phyloP scores from a whole-genome alignment of 2,797 vertebrate species.

The Botia kubotai region DNA sequence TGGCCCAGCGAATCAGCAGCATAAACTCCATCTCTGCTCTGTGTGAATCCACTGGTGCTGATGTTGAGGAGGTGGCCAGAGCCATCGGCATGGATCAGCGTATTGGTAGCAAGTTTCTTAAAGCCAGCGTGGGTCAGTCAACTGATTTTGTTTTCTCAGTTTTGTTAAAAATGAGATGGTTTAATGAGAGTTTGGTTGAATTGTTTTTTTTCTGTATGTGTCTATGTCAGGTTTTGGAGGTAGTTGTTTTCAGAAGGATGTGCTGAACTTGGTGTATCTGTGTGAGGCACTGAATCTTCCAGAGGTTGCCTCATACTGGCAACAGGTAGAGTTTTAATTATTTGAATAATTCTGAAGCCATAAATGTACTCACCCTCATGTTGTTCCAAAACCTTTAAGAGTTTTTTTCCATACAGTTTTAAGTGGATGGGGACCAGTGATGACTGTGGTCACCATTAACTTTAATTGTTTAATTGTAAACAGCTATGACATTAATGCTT shows the following conservation, averaged over 20 bases:
- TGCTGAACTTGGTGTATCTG: slow-evolving; percentile 95
- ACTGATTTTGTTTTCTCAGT: background rate
- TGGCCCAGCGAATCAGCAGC: slow-evolving; percentile 98
- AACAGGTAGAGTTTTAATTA: slow-evolving; percentile 82
- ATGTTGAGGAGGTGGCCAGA: slow-evolving; percentile 95
- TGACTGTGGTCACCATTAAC: too few species aligned
- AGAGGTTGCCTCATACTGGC: slow-evolving; percentile 97
- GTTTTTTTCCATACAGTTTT: too few species aligned
- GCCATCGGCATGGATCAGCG: slow-evolving; percentile 98
- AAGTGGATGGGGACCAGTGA: too few species aligned
- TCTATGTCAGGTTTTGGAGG: slow-evolving; percentile 90
- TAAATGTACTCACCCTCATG: too few species aligned
- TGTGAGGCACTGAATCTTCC: slow-evolving; percentile 96
- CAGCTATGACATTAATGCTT: too few species aligned
- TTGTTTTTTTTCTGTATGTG: slow-evolving; percentile 75
- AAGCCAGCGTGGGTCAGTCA: slow-evolving; percentile 93
- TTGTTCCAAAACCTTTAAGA: too few species aligned
- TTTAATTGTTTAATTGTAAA: too few species aligned
- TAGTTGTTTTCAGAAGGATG: slow-evolving; percentile 98
- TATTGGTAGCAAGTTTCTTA: slow-evolving; percentile 97
- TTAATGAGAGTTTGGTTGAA: background rate
- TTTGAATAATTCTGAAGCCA: too few species aligned
- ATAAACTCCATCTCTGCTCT: slow-evolving; percentile 98
- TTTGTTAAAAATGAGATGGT: background rate
- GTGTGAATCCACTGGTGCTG: slow-evolving; percentile 95